Conservation (phyloP, 2,113 vertebrate species). For the Sterrhoptilus dennistouni region DNA sequence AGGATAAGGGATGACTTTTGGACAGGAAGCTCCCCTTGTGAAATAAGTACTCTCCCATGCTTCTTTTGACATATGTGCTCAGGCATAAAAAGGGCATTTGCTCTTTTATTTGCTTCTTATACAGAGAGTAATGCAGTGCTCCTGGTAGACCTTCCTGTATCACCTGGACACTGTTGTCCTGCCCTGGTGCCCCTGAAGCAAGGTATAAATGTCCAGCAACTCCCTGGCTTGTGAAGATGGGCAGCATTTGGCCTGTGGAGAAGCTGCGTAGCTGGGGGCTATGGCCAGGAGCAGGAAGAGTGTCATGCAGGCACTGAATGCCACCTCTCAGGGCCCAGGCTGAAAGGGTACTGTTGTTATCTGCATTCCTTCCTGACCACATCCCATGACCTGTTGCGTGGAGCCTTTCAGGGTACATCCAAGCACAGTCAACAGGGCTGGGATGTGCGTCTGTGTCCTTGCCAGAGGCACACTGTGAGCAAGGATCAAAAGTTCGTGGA, state of each 20-base stretch:
- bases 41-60: not conserved
- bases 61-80: not conserved
- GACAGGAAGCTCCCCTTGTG: not conserved
- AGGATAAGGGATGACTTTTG: not conserved
- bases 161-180: not conserved
- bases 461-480: accelerated
- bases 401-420: not conserved
- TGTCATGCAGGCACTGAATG: not conserved
- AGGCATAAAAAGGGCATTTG: not conserved
- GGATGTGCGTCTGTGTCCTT: accelerated
- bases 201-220: not conserved
- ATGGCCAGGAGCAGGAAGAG: accelerated
- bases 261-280: accelerated
- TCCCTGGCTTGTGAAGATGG: not conserved
- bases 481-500: not conserved
- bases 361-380: not conserved
- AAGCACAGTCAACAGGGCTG: not conserved
- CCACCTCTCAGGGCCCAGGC: not conserved
- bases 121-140: not conserved
- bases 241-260: accelerated
- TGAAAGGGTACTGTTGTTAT: conserved; percentile 21
- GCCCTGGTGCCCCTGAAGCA: not conserved
- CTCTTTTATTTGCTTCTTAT: not conserved
- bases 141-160: not conserved
- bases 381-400: conserved; percentile 1